Percentiles rank a stretch among this genome's conserved stretches.
Conservation (phyloP, 2,797 vertebrate species). For the Selene dorsalis region DNA sequence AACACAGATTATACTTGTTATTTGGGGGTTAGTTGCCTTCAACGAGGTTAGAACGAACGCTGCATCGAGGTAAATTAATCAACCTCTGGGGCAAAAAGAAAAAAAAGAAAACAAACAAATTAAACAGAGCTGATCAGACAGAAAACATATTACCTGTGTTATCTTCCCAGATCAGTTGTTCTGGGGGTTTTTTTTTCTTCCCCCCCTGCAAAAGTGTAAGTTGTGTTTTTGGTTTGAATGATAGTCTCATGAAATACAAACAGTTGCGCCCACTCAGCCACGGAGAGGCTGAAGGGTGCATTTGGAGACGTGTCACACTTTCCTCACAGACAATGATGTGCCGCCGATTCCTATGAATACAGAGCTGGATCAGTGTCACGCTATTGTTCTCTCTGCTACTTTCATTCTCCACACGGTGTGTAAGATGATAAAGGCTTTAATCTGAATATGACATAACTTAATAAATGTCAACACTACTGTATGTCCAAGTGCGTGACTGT, state of each 20-base stretch:
- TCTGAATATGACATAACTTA: background rate
- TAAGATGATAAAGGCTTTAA: background rate
- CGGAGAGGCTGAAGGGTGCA: background rate
- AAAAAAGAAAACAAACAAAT: conserved; percentile 33
- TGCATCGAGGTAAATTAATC: conserved; percentile 33
- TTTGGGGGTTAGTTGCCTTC: conserved; percentile 28
- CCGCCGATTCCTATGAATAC: background rate
- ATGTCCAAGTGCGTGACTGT: no score
- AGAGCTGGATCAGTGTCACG: background rate
- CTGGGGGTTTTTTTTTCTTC: background rate
- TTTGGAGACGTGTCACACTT: background rate
- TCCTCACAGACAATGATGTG: background rate
- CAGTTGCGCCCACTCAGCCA: conserved; percentile 5
- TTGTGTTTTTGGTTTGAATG: background rate
- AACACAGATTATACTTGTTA: conserved; percentile 17
- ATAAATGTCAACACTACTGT: background rate
- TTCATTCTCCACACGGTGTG: background rate
- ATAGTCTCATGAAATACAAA: conserved; percentile 14
- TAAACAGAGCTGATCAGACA: conserved; percentile 41
- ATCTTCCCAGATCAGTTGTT: conserved; percentile 39
- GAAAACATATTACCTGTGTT: conserved; percentile 34
- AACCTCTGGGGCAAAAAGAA: conserved; percentile 40
- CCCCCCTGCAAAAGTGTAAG: background rate
- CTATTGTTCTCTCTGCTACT: conserved; percentile 5
- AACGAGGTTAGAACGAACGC: conserved; percentile 29